A percentile compares a stretch with the other conserved stretches of the same genome.
Conservation (phyloP, 2,797 vertebrate species). For the Eurystomus glaucurus region DNA sequence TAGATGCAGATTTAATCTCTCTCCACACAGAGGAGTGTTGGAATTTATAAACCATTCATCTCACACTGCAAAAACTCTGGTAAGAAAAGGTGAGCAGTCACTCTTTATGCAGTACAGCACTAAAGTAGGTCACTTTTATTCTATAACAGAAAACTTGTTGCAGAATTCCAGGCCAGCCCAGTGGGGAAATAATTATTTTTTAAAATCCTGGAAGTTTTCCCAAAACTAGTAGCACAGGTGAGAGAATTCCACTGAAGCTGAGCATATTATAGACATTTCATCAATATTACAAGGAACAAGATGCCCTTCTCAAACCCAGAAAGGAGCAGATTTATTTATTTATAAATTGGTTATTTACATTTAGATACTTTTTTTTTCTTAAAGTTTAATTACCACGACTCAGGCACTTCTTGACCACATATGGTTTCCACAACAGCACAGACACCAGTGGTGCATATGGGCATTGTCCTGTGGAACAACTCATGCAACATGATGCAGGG, state of each 20-base stretch:
- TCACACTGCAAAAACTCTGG: not conserved
- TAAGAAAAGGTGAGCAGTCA: not conserved
- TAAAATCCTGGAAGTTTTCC: not conserved
- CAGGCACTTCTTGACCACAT: not conserved
- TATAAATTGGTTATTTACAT: not conserved
- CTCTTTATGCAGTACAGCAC: not conserved
- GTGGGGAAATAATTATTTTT: not conserved
- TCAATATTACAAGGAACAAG: not conserved
- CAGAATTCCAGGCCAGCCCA: not conserved
- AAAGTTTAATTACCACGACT: not conserved
- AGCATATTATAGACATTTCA: not conserved
- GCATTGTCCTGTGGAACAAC: not conserved
- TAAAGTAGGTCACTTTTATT: not conserved
- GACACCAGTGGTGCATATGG: fast-evolving
- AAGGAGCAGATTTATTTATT: not conserved
- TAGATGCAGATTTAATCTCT: not conserved
- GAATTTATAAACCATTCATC: not conserved
- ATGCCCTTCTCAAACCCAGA: not conserved
- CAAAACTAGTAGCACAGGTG: not conserved
- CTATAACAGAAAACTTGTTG: not conserved
- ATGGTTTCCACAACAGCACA: not conserved
- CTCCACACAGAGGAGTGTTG: not conserved
- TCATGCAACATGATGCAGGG: not conserved
- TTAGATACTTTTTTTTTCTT: not conserved
- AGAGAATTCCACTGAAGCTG: not conserved